These are phyloP conservation scores for Pemphigus obesinymphae DNA, from an alignment of 1,140 invertebrate genomes.

Conservation along the genomic window DNA sequence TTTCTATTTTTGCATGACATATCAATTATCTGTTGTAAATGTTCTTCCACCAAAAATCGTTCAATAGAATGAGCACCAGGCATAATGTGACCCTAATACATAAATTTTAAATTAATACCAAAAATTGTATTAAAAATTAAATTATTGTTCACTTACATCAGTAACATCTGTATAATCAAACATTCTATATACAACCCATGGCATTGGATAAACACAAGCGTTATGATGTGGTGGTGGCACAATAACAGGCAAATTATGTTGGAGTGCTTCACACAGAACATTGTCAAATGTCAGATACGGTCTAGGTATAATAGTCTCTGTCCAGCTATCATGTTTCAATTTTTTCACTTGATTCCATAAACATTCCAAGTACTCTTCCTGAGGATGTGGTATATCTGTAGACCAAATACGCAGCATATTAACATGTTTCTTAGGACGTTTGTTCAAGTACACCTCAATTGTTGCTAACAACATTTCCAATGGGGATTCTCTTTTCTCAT, in stretches of 20 bases:
- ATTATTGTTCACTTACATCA: conserved; percentile 57
- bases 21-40: conserved; percentile 88
- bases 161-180: conserved; percentile 99
- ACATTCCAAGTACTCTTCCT: conserved; percentile 98
- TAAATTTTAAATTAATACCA: neutral
- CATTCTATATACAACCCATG: conserved; percentile 85
- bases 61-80: conserved; percentile 97
- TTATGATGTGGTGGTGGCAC: conserved; percentile 87
- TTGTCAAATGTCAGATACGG: conserved; percentile 95
- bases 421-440: conserved; percentile 86
- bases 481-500: conserved; percentile 93
- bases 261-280: conserved; percentile 88
- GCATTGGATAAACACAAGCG: conserved; percentile 81
- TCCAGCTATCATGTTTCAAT: conserved; percentile 90
- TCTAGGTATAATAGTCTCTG: conserved; percentile 90
- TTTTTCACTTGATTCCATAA: conserved; percentile 94
- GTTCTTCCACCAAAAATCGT: conserved; percentile 95
- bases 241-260: conserved; percentile 89
- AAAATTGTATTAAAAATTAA: conserved; percentile 2
- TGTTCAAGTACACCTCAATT: conserved; percentile 94
- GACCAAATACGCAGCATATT: conserved; percentile 89
- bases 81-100: conserved; percentile 62
- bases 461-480: conserved; percentile 84
- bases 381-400: conserved; percentile 84
- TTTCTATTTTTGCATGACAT: conserved; percentile 85